These are phyloP conservation scores for Engystomops pustulosus DNA, from an alignment of 2,113 vertebrate genomes.

Conservation along the genomic window DNA sequence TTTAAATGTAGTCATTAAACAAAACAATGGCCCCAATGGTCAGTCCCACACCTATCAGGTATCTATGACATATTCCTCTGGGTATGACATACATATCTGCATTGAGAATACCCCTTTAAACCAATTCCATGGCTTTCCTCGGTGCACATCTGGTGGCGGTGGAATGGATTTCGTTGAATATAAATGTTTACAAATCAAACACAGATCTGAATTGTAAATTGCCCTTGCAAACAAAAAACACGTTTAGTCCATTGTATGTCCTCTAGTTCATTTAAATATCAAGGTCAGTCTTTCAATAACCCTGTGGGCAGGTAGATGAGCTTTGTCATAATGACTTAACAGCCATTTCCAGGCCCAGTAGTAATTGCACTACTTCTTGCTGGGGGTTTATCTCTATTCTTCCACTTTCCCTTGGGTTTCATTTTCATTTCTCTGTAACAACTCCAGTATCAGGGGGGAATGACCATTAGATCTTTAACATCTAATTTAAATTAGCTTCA, in stretches of 20 bases:
- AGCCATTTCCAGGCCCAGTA: neutral
- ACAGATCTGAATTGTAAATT: neutral
- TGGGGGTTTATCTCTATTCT: neutral
- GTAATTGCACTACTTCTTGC: neutral
- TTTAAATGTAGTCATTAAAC: too few relatives aligned
- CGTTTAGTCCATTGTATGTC: neutral
- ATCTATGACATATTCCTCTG: too few relatives aligned
- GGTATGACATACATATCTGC: too few relatives aligned
- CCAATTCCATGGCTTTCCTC: neutral
- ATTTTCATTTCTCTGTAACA: neutral
- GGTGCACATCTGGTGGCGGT: neutral
- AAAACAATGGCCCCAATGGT: too few relatives aligned
- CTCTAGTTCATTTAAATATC: neutral
- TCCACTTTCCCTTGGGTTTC: neutral
- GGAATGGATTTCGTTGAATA: neutral
- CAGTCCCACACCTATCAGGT: too few relatives aligned
- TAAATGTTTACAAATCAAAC: neutral
- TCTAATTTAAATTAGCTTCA: neutral
- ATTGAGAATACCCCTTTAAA: too few relatives aligned
- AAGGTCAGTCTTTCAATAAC: neutral
- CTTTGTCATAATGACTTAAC: conserved; percentile 19
- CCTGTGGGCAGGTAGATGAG: neutral
- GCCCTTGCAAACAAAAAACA: neutral
- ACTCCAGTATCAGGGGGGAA: neutral
- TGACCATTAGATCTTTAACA: neutral